Conservation (phyloP, 2,113 vertebrate species). For the Garra rufa region DNA sequence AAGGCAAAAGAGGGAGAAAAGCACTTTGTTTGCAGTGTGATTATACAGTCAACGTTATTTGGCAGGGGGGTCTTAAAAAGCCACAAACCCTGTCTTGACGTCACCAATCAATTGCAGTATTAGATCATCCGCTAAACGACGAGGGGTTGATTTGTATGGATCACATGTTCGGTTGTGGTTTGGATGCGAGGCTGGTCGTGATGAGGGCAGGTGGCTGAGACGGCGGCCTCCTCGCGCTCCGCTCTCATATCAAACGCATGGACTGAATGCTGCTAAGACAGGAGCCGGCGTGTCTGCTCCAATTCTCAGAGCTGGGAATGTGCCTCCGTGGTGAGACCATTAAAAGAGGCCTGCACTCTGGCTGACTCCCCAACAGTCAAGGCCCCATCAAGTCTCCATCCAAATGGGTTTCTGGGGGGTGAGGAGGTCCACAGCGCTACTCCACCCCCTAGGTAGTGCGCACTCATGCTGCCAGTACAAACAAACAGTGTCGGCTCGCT, state of each 20-base stretch:
- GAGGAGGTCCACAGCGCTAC: slow-evolving; percentile 70
- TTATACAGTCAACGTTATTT: too few species aligned
- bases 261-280: slow-evolving; percentile 54
- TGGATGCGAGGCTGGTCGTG: background rate
- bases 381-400: slow-evolving; percentile 51
- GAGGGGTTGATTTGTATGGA: background rate
- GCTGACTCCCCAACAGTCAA: slow-evolving; percentile 77
- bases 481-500: slow-evolving; percentile 64
- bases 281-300: slow-evolving; percentile 74
- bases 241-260: background rate
- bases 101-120: background rate
- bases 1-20: background rate
- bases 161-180: background rate
- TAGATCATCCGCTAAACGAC: background rate
- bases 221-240: background rate
- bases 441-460: slow-evolving; percentile 74
- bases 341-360: slow-evolving; percentile 79
- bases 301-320: slow-evolving; percentile 70
- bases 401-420: slow-evolving; percentile 69
- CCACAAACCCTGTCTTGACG: too few species aligned
- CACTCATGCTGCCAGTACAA: slow-evolving; percentile 76
- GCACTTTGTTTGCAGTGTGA: too few species aligned
- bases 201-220: slow-evolving; percentile 7
- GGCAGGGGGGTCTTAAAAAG: too few species aligned
- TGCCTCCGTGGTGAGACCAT: slow-evolving; percentile 71